phyloP scores from a whole-genome alignment of 2,888 invertebrate species.

The Sarcophaga rosellei region DNA sequence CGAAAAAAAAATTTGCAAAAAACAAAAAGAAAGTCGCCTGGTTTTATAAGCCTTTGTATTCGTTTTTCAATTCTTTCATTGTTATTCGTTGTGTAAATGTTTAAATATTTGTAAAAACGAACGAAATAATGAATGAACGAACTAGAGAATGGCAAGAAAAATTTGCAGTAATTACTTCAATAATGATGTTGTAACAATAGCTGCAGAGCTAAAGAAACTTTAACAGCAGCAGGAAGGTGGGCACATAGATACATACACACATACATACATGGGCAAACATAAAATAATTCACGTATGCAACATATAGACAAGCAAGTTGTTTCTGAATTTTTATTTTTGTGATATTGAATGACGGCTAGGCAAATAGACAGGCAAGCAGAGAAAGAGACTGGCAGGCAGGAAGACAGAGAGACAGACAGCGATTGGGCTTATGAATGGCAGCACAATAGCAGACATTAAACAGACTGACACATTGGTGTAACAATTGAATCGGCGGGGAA shows the following conservation, averaged over 20 bases:
- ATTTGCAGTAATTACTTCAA: constrained; percentile 74
- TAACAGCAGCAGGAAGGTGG: constrained; percentile 44
- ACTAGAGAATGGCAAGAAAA: constrained; percentile 31
- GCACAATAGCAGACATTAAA: constrained; percentile 28
- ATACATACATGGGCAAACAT: constrained; percentile 23
- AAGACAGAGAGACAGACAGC: constrained; percentile 28
- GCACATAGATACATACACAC: neutral
- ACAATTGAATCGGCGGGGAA: neutral
- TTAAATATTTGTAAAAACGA: constrained; percentile 74
- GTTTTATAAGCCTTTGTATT: constrained; percentile 38
- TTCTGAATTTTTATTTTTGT: neutral
- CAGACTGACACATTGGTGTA: constrained; percentile 55
- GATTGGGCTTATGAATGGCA: constrained; percentile 36
- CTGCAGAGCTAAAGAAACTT: constrained; percentile 10
- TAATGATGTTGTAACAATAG: constrained; percentile 67
- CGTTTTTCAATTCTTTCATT: constrained; percentile 41
- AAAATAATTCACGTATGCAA: neutral
- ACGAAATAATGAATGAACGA: constrained; percentile 44
- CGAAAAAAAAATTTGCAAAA: neutral
- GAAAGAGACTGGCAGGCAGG: constrained; percentile 50
- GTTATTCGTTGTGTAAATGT: constrained; percentile 57
- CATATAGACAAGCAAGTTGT: constrained; percentile 48
- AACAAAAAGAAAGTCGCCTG: neutral
- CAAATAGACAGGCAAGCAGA: constrained; percentile 1
- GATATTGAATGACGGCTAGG: constrained; percentile 43